These are phyloP conservation scores for Cotesia vestalis DNA, from an alignment of 1,140 invertebrate species.

Conservation along the genomic window DNA sequence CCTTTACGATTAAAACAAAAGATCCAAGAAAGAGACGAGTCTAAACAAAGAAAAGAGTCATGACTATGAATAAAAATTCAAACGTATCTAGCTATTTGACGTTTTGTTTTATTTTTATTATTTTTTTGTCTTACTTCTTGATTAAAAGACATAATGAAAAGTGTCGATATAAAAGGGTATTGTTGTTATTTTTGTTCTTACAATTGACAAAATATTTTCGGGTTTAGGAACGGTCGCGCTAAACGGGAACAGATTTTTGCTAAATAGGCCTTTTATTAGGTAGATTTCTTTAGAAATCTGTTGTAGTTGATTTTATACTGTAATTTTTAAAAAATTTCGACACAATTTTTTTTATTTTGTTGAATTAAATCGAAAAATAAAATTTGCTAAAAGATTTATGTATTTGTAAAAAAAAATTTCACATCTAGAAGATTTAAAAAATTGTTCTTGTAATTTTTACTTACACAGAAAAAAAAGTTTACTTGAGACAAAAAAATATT, in stretches of 20 bases:
- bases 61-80: slow-evolving; percentile 12
- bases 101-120: background rate
- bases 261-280: background rate
- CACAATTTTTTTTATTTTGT: too few species aligned
- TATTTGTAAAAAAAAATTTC: too few species aligned
- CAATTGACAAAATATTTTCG: slow-evolving; percentile 29
- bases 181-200: slow-evolving; percentile 23
- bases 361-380: too few species aligned
- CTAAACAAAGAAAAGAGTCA: slow-evolving; percentile 11
- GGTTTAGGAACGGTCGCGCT: background rate
- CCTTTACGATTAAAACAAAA: slow-evolving; percentile 33
- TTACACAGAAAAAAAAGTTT: too few species aligned
- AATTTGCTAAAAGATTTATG: too few species aligned
- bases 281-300: too few species aligned
- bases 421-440: too few species aligned
- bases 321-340: too few species aligned
- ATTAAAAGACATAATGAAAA: slow-evolving; percentile 36
- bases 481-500: too few species aligned
- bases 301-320: too few species aligned
- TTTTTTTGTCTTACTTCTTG: slow-evolving; percentile 26
- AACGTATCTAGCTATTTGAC: background rate
- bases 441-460: too few species aligned
- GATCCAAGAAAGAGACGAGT: slow-evolving; percentile 1
- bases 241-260: background rate
- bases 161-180: slow-evolving; percentile 31